Percentiles rank a stretch among this genome's conserved stretches.
phyloP scores from a whole-genome alignment of 2,113 vertebrate genomes.

The Anoura caudifer region DNA sequence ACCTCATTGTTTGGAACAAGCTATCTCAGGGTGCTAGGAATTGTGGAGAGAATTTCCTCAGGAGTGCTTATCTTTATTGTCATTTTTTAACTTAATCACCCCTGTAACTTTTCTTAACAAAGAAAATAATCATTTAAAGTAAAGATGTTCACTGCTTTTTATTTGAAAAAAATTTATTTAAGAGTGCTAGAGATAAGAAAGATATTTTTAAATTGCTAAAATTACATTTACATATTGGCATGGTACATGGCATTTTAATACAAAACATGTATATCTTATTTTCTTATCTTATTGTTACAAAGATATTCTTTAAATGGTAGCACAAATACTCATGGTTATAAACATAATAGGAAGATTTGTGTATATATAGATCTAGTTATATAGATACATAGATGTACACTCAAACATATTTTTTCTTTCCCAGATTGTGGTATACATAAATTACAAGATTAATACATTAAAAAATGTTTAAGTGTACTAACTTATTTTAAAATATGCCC shows the following conservation, averaged over 20 bases:
- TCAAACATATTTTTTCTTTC: not conserved
- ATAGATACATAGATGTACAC: not conserved
- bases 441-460: not conserved
- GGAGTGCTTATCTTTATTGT: not conserved
- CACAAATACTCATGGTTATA: not conserved
- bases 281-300: not conserved
- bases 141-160: not conserved
- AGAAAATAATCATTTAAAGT: not conserved
- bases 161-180: not conserved
- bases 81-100: not conserved
- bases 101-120: not conserved
- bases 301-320: conserved; percentile 24
- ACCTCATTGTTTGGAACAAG: not conserved
- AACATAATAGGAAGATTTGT: not conserved
- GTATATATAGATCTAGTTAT: not conserved
- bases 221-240: not conserved
- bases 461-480: not conserved
- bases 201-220: not conserved
- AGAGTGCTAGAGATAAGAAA: not conserved
- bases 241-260: not conserved
- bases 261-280: conserved; percentile 40
- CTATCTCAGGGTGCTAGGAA: not conserved
- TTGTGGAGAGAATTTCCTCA: not conserved
- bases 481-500: not conserved
- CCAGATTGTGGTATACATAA: not conserved